These are phyloP conservation scores for Dicrurus megarhynchus DNA, from an alignment of 2,113 vertebrate genomes.

Conservation along the genomic window DNA sequence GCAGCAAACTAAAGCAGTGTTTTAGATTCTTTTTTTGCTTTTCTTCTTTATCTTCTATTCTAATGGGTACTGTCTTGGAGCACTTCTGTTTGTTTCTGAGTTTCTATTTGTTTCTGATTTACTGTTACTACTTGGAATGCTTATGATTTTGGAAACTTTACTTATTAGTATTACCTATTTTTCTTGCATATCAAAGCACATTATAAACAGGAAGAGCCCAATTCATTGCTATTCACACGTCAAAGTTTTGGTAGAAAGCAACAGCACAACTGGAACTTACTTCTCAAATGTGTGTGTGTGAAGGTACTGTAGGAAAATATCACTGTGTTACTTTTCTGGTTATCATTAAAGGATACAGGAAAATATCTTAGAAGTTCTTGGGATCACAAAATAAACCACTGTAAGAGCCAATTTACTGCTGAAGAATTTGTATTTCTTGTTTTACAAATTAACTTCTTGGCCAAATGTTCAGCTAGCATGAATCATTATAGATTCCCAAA, in stretches of 20 bases:
- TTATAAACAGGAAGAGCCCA: not conserved
- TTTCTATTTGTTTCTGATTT: not conserved
- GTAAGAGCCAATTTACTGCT: not conserved
- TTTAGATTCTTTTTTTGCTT: not conserved
- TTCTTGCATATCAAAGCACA: not conserved
- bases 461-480: not conserved
- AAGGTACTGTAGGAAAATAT: not conserved
- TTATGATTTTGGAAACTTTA: not conserved
- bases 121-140: not conserved
- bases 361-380: not conserved
- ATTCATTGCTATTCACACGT: accelerated
- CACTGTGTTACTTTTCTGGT: not conserved
- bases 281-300: not conserved
- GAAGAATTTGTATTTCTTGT: not conserved
- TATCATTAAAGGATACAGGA: not conserved
- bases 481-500: not conserved
- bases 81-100: not conserved
- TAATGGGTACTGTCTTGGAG: not conserved
- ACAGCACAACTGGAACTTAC: not conserved
- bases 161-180: not conserved
- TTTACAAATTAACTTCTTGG: not conserved
- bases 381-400: not conserved
- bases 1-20: not conserved
- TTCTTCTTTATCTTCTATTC: not conserved
- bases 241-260: not conserved